Conservation (phyloP, 2,113 vertebrate genomes). For the Ginglymostoma cirratum region DNA sequence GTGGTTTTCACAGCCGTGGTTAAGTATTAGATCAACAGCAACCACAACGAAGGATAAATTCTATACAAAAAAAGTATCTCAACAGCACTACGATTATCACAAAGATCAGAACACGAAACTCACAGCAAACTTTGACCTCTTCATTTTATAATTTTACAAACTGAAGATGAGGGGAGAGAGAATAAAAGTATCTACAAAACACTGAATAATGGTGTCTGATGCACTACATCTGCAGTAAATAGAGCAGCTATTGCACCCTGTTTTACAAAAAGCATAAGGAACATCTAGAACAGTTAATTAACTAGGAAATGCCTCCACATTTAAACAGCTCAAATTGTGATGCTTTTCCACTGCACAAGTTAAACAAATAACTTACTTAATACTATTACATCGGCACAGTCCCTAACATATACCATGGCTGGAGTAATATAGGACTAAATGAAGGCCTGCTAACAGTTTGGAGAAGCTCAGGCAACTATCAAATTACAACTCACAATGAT, state of each 20-base stretch:
- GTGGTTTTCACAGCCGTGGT: neutral
- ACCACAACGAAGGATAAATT: constrained; percentile 17
- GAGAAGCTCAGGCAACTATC: constrained; percentile 10
- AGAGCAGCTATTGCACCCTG: neutral
- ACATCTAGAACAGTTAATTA: constrained; percentile 31
- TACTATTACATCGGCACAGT: constrained; percentile 26
- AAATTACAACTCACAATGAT: constrained; percentile 24
- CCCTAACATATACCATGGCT: neutral
- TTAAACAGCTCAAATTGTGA: constrained; percentile 9
- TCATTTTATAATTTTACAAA: neutral
- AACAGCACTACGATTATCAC: neutral
- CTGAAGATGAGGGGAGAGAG: neutral
- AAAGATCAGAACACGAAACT: neutral
- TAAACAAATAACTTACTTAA: neutral
- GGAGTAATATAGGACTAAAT: neutral
- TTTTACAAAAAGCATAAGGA: constrained; percentile 31
- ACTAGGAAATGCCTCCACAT: constrained; percentile 18
- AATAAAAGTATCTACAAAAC: constrained; percentile 33
- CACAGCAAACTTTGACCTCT: neutral
- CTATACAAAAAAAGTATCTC: constrained; percentile 7
- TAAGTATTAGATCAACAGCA: constrained; percentile 26
- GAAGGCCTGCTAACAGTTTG: neutral
- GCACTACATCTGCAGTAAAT: constrained; percentile 10
- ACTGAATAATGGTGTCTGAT: neutral
- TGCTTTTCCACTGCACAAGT: constrained; percentile 1